These are phyloP conservation scores for Genyomyrus donnyi DNA, from an alignment of 2,113 vertebrate genomes.

Conservation along the genomic window DNA sequence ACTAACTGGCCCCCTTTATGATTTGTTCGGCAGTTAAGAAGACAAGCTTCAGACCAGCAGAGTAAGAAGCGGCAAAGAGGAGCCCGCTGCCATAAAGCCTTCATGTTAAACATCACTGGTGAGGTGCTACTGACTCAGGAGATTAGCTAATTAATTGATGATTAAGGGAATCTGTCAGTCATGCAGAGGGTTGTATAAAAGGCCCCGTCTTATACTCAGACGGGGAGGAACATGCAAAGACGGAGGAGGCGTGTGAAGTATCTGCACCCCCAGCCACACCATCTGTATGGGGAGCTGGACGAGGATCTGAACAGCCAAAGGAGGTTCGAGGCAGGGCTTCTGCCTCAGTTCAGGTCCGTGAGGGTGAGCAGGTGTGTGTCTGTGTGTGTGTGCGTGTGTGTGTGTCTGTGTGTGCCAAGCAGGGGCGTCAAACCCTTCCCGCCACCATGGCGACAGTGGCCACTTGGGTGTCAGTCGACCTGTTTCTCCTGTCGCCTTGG, in stretches of 20 bases:
- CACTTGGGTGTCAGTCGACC: not conserved
- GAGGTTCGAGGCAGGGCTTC: not conserved
- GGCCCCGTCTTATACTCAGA: not conserved
- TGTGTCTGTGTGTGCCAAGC: not conserved
- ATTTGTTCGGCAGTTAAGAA: not conserved
- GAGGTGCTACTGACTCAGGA: not conserved
- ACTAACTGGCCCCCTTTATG: not conserved
- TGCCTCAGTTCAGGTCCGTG: not conserved
- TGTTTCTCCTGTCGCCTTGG: conserved; percentile 6
- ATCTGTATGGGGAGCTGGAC: not conserved
- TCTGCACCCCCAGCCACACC: not conserved
- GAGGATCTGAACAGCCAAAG: not conserved
- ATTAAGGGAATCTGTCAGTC: not conserved
- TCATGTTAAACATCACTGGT: not conserved
- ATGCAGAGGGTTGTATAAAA: not conserved
- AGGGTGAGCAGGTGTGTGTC: not conserved
- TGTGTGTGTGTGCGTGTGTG: conserved; percentile 1
- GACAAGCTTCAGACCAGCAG: not conserved
- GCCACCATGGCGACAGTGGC: not conserved
- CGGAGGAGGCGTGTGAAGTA: not conserved
- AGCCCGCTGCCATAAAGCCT: not conserved
- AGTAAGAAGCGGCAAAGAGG: not conserved
- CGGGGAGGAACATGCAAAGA: not conserved
- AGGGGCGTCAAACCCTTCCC: not conserved
- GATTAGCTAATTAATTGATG: not conserved